These are phyloP conservation scores for Pteronotus mesoamericanus DNA, from an alignment of 2,797 vertebrate species.

Conservation along the genomic window DNA sequence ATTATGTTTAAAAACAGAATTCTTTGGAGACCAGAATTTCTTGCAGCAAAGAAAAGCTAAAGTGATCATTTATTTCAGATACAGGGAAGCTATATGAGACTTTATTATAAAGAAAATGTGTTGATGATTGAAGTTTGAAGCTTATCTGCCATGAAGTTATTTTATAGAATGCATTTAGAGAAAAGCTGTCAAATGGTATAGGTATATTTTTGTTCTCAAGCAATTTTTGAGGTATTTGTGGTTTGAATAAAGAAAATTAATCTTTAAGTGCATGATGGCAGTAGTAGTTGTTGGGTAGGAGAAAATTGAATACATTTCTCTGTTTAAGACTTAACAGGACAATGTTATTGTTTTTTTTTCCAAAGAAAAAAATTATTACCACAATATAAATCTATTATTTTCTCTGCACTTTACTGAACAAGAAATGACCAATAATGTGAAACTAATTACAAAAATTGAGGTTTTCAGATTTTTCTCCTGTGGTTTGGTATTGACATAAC, in stretches of 20 bases:
- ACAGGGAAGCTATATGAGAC: background rate
- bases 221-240: background rate
- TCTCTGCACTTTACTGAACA: background rate
- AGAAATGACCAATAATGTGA: background rate
- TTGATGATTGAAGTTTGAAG: background rate
- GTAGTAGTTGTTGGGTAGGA: background rate
- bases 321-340: background rate
- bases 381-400: background rate
- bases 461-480: background rate
- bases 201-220: background rate
- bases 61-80: background rate
- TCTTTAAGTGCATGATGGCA: background rate
- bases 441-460: background rate
- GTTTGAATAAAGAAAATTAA: background rate
- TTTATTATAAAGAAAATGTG: background rate
- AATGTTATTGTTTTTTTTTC: background rate
- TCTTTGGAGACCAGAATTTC: background rate
- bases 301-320: background rate
- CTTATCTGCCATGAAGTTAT: background rate
- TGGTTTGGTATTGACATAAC: background rate
- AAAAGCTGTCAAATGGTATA: background rate
- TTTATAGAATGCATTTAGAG: background rate
- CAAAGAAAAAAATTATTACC: background rate
- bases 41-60: background rate
- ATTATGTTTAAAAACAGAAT: background rate